Percentiles rank a stretch among this genome's conserved stretches.
These are phyloP conservation scores for Acromyrmex charruanus DNA, from an alignment of 1,140 invertebrate species.

Conservation along the genomic window DNA sequence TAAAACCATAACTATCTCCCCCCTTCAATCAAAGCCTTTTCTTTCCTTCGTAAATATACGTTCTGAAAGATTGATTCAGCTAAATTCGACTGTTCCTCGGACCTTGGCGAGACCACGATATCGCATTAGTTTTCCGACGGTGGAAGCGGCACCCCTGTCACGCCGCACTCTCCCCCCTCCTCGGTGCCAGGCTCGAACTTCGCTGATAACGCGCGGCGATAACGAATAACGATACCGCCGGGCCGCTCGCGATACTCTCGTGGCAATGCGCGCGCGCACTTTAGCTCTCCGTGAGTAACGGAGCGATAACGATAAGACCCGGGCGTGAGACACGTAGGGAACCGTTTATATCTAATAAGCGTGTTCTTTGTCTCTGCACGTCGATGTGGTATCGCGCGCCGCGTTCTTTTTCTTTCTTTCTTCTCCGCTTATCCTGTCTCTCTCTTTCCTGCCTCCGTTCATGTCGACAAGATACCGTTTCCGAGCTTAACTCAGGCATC, in stretches of 20 bases:
- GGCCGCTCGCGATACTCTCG: constrained; percentile 73
- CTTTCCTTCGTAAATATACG: background rate
- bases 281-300: constrained; percentile 81
- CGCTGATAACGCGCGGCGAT: constrained; percentile 79
- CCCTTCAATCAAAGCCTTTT: too few relatives aligned
- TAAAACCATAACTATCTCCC: too few relatives aligned
- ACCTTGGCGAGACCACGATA: constrained; percentile 37
- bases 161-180: background rate
- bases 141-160: constrained; percentile 45
- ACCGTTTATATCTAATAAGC: constrained; percentile 74
- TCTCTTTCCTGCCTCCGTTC: background rate
- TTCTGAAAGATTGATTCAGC: background rate
- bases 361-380: constrained; percentile 70
- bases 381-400: constrained; percentile 45
- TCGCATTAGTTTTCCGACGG: constrained; percentile 47
- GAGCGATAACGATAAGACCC: constrained; percentile 81
- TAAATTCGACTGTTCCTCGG: constrained; percentile 46
- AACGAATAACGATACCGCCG: constrained; percentile 80
- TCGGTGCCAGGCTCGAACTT: constrained; percentile 77
- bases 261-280: constrained; percentile 74
- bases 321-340: constrained; percentile 81
- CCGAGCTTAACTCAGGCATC: constrained; percentile 32
- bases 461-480: constrained; percentile 3
- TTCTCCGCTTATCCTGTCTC: background rate
- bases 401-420: background rate